Evolutionary conservation across 2,113 vertebrate species (phyloP).

Genomic region (Archilochus colubris): DNA sequence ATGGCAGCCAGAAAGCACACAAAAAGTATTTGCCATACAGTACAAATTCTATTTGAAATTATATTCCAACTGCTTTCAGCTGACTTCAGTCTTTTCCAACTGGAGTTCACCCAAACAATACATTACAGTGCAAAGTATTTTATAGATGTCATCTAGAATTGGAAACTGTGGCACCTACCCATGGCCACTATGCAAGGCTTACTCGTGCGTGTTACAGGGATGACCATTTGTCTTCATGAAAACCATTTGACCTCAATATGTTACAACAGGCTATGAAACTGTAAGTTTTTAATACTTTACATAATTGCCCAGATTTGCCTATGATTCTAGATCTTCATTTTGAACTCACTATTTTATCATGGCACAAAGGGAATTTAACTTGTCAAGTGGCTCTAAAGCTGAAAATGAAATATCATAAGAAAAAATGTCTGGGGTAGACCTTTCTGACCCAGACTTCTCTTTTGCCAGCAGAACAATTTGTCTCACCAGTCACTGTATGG

Average conservation of each 20-base stretch:
- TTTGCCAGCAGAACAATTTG: constrained; percentile 68
- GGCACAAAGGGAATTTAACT: constrained; percentile 67
- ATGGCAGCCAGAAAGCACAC: not conserved
- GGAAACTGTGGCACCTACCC: not conserved
- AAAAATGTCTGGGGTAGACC: constrained; percentile 72
- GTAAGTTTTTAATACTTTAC: constrained; percentile 51
- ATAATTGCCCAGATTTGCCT: constrained; percentile 55
- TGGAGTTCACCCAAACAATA: constrained; percentile 52
- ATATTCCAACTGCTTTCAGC: constrained; percentile 39
- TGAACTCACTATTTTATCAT: constrained; percentile 69
- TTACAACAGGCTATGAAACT: constrained; percentile 39
- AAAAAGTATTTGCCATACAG: constrained; percentile 10
- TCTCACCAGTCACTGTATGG: constrained; percentile 67
- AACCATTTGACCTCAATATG: constrained; percentile 41
- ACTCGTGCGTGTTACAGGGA: not conserved
- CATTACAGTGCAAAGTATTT: constrained; percentile 4
- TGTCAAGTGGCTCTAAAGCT: constrained; percentile 70
- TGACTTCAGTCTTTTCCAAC: constrained; percentile 29
- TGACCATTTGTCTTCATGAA: constrained; percentile 23
- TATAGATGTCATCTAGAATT: constrained; percentile 7
- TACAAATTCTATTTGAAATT: constrained; percentile 23
- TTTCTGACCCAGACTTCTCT: constrained; percentile 72
- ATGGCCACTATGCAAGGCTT: not conserved
- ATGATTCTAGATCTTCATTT: constrained; percentile 55
- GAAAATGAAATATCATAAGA: constrained; percentile 74